Conservation (phyloP, 2,888 invertebrate genomes). For the Zaprionus lineosus region DNA sequence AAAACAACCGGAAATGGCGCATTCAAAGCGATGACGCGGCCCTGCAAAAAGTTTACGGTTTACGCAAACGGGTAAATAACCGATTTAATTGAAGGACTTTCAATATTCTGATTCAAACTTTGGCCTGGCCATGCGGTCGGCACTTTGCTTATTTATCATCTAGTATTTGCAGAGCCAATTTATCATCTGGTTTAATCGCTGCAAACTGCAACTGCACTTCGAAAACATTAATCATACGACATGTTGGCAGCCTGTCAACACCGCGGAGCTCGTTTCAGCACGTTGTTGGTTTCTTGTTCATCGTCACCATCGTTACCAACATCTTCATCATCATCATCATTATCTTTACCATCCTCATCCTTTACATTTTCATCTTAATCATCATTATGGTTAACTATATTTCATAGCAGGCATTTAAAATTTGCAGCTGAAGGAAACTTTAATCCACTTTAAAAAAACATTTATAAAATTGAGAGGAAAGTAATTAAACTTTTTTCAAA, state of each 20-base stretch:
- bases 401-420: no score
- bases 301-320: neutral
- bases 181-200: constrained; percentile 61
- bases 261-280: neutral
- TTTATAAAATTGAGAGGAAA: no score
- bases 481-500: no score
- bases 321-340: neutral
- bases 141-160: constrained; percentile 30
- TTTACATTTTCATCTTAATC: no score
- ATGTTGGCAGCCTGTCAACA: constrained; percentile 47
- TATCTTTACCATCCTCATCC: no score
- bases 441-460: no score
- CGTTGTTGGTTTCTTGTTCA: neutral
- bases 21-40: constrained; percentile 31
- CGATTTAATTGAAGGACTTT: constrained; percentile 54
- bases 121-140: constrained; percentile 37
- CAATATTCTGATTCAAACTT: constrained; percentile 8
- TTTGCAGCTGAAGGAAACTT: no score
- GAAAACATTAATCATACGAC: constrained; percentile 78
- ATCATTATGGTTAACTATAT: no score
- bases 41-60: constrained; percentile 30
- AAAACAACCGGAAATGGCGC: constrained; percentile 25
- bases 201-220: constrained; percentile 64
- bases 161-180: constrained; percentile 55
- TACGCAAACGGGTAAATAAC: constrained; percentile 31